Evolutionary conservation across 2,888 invertebrate genomes (phyloP).

Genomic region (Neria commutata): DNA sequence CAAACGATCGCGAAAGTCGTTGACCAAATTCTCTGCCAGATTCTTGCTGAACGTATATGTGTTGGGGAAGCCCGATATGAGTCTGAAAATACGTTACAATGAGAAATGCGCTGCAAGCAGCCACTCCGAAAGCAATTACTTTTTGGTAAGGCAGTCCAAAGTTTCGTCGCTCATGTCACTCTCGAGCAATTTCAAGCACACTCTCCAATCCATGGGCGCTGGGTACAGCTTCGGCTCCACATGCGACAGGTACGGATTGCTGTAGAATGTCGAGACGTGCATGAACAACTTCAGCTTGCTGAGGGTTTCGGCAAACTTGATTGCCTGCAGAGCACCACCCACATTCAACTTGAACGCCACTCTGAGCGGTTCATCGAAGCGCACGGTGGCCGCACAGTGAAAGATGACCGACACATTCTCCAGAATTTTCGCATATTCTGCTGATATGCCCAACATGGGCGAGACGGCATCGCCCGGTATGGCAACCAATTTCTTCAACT

Average conservation of each 20-base stretch:
- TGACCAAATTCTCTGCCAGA: constrained; percentile 79
- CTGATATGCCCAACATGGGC: constrained; percentile 46
- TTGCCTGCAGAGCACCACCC: constrained; percentile 69
- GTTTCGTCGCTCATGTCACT: constrained; percentile 33
- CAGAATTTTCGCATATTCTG: constrained; percentile 16
- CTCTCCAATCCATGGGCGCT: constrained; percentile 50
- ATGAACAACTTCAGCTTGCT: constrained; percentile 67
- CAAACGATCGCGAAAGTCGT: constrained; percentile 69
- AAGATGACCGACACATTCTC: constrained; percentile 72
- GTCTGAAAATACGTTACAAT: constrained; percentile 34
- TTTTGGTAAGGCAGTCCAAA: constrained; percentile 44
- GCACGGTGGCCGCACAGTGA: constrained; percentile 81
- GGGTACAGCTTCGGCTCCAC: constrained; percentile 73
- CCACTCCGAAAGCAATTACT: no score
- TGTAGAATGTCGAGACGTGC: constrained; percentile 87
- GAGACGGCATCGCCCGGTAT: constrained; percentile 48
- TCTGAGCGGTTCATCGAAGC: constrained; percentile 79
- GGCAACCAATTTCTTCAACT: constrained; percentile 44
- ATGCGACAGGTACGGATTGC: constrained; percentile 75
- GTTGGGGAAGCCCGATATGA: constrained; percentile 69
- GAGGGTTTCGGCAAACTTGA: constrained; percentile 68
- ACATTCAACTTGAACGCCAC: constrained; percentile 70
- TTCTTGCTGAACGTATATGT: constrained; percentile 92
- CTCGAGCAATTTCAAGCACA: constrained; percentile 42
- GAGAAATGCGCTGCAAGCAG: no score